Evolutionary conservation across 2,113 vertebrate species (phyloP), one percentile per base, ranked within the genome.

Genomic region (Hemichromis elongatus): DNA sequence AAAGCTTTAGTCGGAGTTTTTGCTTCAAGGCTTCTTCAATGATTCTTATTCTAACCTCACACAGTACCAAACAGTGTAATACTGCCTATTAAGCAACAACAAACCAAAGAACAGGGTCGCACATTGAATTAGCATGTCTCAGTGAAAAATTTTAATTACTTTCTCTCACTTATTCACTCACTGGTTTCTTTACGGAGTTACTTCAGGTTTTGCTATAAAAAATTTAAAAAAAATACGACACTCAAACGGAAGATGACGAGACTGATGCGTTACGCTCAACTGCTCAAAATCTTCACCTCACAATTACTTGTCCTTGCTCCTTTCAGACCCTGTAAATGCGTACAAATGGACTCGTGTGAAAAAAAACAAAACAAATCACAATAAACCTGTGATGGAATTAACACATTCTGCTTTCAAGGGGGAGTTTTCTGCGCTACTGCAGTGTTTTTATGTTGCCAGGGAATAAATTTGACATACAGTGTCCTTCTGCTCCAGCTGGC

Each of bases 401-500:
- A 90, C 85, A 37, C 18, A n/a, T 85, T 88, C 80, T 14, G 24
- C 42, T 52, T 30, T 61, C 70, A 73, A 59, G 50, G n/a, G 84
- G 9, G 26, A 21, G 61, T 55, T 84, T 87, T 81, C 80, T 73
- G 73, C 61, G 73, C 81, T 82, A 75, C 19, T 73, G 80, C 78
- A 4, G 11, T 37, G 37, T 14, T 84, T 90, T 77, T 82, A 91
- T 90, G 89, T 94, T 92, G 88, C 91, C 83, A 75, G 85, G 91
- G 88, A 93, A 89, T 93, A 85, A 80, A 90, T 89, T 54, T 93
- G 93, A 95, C 93, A 91, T 87, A 66, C 35, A 57, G 52, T 81
- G 89, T 95, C 92, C 93, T 95, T 90, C 90, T 88, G 91, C 92
- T 93, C 84, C 87, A 83, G 86, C 92, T 93, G 94, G 94, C 94